These are phyloP conservation scores for Coryphaenoides rupestris DNA, from an alignment of 2,113 vertebrate species.

Conservation along the genomic window DNA sequence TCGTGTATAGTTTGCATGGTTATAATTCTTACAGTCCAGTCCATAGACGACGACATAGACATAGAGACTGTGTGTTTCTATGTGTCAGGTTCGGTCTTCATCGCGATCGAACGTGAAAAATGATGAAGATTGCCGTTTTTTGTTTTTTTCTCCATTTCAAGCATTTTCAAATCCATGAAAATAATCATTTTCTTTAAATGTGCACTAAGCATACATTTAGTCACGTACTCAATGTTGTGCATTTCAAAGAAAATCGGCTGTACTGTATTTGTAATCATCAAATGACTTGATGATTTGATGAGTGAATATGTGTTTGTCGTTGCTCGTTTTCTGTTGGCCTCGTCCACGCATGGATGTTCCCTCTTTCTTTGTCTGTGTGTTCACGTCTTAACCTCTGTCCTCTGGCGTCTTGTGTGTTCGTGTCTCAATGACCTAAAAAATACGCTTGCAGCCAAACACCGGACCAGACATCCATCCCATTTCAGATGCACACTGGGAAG, in stretches of 20 bases:
- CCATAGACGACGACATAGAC: too few species aligned
- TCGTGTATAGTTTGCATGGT: background rate
- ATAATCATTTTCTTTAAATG: slow-evolving; percentile 29
- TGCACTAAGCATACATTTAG: slow-evolving; percentile 46
- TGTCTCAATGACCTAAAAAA: slow-evolving; percentile 29
- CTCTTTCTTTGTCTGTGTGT: slow-evolving; percentile 34
- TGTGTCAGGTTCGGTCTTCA: too few species aligned
- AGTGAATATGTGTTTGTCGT: slow-evolving; percentile 24
- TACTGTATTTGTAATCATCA: slow-evolving; percentile 22
- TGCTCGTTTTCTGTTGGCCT: too few species aligned
- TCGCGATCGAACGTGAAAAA: too few species aligned
- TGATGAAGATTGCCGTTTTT: background rate
- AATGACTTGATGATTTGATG: slow-evolving; percentile 21
- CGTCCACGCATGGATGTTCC: slow-evolving; percentile 21
- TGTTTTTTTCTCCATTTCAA: slow-evolving; percentile 5
- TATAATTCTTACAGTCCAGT: too few species aligned
- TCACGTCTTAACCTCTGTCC: slow-evolving; percentile 31
- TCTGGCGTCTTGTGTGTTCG: slow-evolving; percentile 41
- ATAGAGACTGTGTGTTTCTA: too few species aligned
- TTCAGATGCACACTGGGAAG: slow-evolving; percentile 4
- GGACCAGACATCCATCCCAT: slow-evolving; percentile 17
- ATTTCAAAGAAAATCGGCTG: slow-evolving; percentile 20
- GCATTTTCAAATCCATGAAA: slow-evolving; percentile 26
- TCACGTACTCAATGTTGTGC: slow-evolving; percentile 17
- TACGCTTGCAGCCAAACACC: slow-evolving; percentile 18